A percentile compares a stretch with the other conserved stretches of the same genome.
phyloP scores from a whole-genome alignment of 2,888 invertebrate species.

The Lycia hirtaria region DNA sequence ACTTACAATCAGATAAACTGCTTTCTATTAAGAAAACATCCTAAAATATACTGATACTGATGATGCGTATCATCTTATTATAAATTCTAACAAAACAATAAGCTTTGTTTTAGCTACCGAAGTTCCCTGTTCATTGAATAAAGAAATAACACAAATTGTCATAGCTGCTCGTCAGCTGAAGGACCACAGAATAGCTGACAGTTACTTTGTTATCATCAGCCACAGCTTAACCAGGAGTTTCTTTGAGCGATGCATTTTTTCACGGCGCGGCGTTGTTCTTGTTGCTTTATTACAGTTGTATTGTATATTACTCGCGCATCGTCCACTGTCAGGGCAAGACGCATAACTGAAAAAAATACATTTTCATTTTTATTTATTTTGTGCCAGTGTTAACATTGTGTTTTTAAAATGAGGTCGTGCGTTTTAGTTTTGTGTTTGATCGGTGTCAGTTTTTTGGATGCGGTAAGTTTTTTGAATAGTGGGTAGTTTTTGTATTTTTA shows the following conservation, averaged over 20 bases:
- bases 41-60: too few relatives aligned
- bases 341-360: slow-evolving; percentile 9
- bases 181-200: neutral
- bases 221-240: slow-evolving; percentile 1
- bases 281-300: too few relatives aligned
- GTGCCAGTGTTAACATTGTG: slow-evolving; percentile 16
- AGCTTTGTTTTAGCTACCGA: too few relatives aligned
- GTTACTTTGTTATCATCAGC: neutral
- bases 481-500: neutral
- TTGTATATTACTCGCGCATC: slow-evolving; percentile 20
- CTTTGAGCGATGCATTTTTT: slow-evolving; percentile 14
- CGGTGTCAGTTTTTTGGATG: slow-evolving; percentile 46
- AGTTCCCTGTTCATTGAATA: too few relatives aligned
- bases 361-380: slow-evolving; percentile 11
- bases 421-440: slow-evolving; percentile 48
- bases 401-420: slow-evolving; percentile 47
- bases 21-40: too few relatives aligned
- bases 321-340: slow-evolving; percentile 19
- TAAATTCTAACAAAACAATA: too few relatives aligned
- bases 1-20: too few relatives aligned
- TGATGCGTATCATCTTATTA: too few relatives aligned
- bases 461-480: slow-evolving; percentile 46
- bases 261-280: too few relatives aligned
- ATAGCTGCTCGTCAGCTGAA: neutral
- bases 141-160: too few relatives aligned